Conservation (phyloP, 2,113 vertebrate species). For the Smithornis capensis region DNA sequence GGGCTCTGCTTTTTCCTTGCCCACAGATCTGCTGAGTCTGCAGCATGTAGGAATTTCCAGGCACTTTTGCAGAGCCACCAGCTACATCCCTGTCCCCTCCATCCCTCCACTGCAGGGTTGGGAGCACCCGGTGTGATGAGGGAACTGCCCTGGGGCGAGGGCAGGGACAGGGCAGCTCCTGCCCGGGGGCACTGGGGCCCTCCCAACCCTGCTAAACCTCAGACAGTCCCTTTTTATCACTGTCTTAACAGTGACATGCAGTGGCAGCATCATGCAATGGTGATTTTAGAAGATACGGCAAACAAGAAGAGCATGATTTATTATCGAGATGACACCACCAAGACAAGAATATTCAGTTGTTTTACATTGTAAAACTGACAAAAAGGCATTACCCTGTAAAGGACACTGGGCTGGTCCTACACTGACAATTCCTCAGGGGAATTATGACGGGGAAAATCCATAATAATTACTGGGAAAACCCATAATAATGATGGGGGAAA, state of each 20-base stretch:
- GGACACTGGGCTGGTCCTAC: not conserved
- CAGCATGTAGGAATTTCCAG: not conserved
- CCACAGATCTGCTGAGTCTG: not conserved
- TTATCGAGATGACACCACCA: not conserved
- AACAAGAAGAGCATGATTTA: rapidly evolving
- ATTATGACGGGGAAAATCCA: not conserved
- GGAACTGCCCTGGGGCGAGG: not conserved
- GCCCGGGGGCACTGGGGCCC: not conserved
- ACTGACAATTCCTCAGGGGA: not conserved
- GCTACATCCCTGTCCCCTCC: not conserved
- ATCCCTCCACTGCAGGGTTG: not conserved
- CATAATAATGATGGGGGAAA: not conserved
- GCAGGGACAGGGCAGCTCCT: not conserved
- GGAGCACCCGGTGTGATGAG: not conserved
- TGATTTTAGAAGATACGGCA: not conserved
- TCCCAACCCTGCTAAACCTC: not conserved
- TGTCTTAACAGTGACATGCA: not conserved
- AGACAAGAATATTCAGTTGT: not conserved
- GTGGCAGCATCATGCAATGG: not conserved
- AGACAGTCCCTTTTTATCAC: not conserved
- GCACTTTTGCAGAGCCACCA: not conserved
- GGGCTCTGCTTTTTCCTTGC: not conserved
- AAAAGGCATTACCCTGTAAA: not conserved
- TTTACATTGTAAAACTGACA: not conserved
- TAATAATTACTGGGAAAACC: not conserved